Conservation (phyloP, 1,140 invertebrate genomes). For the Maniola jurtina region DNA sequence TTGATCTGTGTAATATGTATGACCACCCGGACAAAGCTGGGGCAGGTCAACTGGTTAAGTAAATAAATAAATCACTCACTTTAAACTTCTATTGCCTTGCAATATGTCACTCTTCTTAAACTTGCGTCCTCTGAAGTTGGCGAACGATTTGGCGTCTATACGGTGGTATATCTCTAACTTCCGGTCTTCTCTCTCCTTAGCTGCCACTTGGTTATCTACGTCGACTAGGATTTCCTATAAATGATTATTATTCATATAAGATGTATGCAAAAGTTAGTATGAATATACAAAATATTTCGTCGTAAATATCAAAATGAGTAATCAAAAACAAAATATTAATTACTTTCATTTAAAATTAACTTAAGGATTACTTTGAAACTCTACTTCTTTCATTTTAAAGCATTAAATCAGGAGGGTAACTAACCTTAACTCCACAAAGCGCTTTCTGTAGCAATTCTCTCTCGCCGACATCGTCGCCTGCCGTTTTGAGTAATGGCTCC, state of each 20-base stretch:
- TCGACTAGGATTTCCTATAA: slow-evolving; percentile 88
- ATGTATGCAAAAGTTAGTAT: too few relatives aligned
- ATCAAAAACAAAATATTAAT: too few relatives aligned
- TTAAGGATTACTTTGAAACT: too few relatives aligned
- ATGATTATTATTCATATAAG: too few relatives aligned
- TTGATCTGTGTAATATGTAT: too few relatives aligned
- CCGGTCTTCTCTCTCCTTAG: slow-evolving; percentile 92
- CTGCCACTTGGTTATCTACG: slow-evolving; percentile 94
- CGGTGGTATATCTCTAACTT: slow-evolving; percentile 95
- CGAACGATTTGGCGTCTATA: slow-evolving; percentile 95
- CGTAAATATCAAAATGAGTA: too few relatives aligned
- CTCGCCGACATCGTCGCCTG: slow-evolving; percentile 88
- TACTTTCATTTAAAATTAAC: too few relatives aligned
- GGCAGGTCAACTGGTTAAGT: background rate
- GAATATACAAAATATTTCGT: too few relatives aligned
- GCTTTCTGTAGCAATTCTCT: slow-evolving; percentile 86
- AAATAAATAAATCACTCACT: slow-evolving; percentile 67
- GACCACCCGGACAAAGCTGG: too few relatives aligned
- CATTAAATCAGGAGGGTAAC: slow-evolving; percentile 30
- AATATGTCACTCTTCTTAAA: slow-evolving; percentile 97
- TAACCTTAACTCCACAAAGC: slow-evolving; percentile 85
- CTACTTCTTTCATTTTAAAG: too few relatives aligned
- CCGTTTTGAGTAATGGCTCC: slow-evolving; percentile 94
- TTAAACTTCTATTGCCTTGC: slow-evolving; percentile 88
- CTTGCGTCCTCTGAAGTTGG: slow-evolving; percentile 89